Evolutionary conservation across 2,888 invertebrate genomes (phyloP).

Genomic region (Osmoderma eremita): DNA sequence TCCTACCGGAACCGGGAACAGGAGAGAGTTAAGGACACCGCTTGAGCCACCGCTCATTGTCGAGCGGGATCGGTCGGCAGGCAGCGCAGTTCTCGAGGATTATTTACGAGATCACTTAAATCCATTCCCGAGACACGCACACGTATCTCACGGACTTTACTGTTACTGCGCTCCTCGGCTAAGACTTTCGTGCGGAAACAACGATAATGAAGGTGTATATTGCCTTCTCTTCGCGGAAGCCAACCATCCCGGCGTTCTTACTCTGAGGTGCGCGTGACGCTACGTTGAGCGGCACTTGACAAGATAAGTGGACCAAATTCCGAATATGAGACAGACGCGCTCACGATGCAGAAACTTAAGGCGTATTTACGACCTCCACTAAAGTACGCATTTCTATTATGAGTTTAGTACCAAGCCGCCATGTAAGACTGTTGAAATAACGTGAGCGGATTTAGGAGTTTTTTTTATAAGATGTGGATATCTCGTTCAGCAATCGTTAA

Average conservation of each 20-base stretch:
- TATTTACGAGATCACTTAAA: slow-evolving; percentile 42
- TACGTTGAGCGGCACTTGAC: slow-evolving; percentile 25
- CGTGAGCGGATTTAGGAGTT: no score
- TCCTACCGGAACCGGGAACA: slow-evolving; percentile 15
- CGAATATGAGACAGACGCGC: slow-evolving; percentile 14
- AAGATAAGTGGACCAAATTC: slow-evolving; percentile 26
- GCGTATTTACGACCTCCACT: slow-evolving; percentile 14
- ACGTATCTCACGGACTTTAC: slow-evolving; percentile 52
- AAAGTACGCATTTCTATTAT: slow-evolving; percentile 1
- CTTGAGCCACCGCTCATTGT: slow-evolving; percentile 30
- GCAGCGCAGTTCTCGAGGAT: slow-evolving; percentile 32
- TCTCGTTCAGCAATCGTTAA: no score
- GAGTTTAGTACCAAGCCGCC: slow-evolving; percentile 1
- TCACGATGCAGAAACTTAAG: slow-evolving; percentile 19
- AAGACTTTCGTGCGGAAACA: slow-evolving; percentile 47
- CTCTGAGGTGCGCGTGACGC: slow-evolving; percentile 23
- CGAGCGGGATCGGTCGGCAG: slow-evolving; percentile 17
- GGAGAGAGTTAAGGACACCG: slow-evolving; percentile 31
- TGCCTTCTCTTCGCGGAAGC: slow-evolving; percentile 51
- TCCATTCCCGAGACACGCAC: slow-evolving; percentile 47
- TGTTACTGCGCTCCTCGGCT: slow-evolving; percentile 43
- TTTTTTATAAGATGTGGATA: no score
- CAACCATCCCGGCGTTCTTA: slow-evolving; percentile 18
- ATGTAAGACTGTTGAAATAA: background rate
- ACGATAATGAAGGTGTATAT: slow-evolving; percentile 52